Conservation (phyloP, 2,113 vertebrate genomes). For the Thryonomys swinderianus region DNA sequence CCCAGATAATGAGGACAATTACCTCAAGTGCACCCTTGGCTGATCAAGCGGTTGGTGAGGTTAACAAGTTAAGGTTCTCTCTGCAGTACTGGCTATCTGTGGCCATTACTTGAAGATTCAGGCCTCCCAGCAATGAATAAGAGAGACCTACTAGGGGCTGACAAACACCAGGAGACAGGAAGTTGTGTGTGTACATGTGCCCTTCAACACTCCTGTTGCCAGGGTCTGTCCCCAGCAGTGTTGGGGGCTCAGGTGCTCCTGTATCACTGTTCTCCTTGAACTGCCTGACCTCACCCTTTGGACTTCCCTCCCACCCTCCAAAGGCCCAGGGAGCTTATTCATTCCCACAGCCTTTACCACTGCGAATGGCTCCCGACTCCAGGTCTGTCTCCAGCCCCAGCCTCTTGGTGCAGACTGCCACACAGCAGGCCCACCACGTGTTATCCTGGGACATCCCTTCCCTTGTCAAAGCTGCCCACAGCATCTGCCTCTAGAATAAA, state of each 20-base stretch:
- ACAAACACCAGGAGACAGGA: neutral
- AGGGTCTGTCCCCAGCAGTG: neutral
- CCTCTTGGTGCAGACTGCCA: neutral
- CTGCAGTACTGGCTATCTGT: accelerated
- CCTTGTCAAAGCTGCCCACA: neutral
- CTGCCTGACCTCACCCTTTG: neutral
- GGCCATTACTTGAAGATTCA: neutral
- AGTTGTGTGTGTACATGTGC: neutral
- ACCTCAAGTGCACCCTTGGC: neutral
- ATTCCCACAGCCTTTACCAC: neutral
- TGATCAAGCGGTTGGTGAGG: neutral
- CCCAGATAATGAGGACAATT: neutral
- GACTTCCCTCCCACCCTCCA: neutral
- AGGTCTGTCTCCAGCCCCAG: neutral
- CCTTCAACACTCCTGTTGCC: too few species aligned
- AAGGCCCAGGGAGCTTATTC: neutral
- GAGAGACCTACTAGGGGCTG: too few species aligned
- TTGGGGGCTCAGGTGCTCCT: neutral
- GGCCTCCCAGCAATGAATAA: neutral
- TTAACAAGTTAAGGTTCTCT: neutral
- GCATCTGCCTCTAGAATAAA: neutral
- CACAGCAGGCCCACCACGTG: neutral
- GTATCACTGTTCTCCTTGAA: neutral
- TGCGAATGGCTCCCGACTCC: neutral
- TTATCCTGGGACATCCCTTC: neutral